Evolutionary conservation across 2,888 invertebrate species (phyloP).

Genomic region (Tenthredo livida): DNA sequence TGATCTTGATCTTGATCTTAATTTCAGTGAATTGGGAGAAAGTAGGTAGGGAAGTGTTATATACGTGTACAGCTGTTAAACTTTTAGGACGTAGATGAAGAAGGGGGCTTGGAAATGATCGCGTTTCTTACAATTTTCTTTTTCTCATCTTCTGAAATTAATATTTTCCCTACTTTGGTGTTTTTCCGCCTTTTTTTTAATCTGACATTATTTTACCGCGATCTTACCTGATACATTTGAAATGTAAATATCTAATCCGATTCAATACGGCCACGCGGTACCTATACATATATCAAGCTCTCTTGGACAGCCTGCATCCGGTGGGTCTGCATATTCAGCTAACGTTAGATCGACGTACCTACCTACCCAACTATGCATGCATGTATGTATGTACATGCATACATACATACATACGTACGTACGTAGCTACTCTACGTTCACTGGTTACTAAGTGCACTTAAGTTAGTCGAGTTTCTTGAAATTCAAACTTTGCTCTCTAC

Average conservation of each 20-base stretch:
- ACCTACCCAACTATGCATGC: background rate
- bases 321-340: constrained; percentile 57
- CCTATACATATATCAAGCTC: constrained; percentile 58
- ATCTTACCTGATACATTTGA: background rate
- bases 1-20: constrained; percentile 8
- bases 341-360: background rate
- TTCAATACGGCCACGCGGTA: constrained; percentile 69
- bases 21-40: background rate
- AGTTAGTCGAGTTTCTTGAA: constrained; percentile 3
- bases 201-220: too few relatives aligned
- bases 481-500: background rate
- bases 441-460: background rate
- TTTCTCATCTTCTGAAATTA: too few relatives aligned
- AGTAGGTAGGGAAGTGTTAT: background rate
- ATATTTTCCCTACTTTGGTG: too few relatives aligned
- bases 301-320: constrained; percentile 74
- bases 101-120: background rate
- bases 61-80: background rate
- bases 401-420: too few relatives aligned
- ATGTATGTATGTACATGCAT: too few relatives aligned
- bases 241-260: constrained; percentile 61
- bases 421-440: background rate
- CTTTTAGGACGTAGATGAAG: background rate
- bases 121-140: background rate
- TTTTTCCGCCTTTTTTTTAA: too few relatives aligned